phyloP scores from a whole-genome alignment of 2,113 vertebrate genomes.

The Panthera leo region DNA sequence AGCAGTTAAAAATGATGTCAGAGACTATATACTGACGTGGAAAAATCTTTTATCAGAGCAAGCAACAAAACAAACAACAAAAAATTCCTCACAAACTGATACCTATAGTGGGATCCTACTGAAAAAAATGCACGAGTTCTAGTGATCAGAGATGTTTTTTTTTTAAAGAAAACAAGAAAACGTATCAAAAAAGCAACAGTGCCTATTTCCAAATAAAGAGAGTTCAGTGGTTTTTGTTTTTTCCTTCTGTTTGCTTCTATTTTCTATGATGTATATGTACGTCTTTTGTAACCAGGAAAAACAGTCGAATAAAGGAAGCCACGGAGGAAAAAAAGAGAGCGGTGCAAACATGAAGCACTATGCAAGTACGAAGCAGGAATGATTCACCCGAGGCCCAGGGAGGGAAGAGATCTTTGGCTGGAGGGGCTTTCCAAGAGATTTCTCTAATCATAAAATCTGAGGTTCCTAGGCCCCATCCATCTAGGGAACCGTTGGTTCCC shows the following conservation, averaged over 20 bases:
- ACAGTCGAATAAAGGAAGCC: neutral
- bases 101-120: neutral
- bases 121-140: neutral
- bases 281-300: neutral
- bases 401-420: neutral
- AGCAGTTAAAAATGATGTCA: neutral
- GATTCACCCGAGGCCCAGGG: neutral
- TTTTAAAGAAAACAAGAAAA: neutral
- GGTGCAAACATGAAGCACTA: neutral
- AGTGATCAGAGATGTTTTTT: neutral
- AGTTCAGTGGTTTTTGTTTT: neutral
- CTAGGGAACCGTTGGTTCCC: neutral
- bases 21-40: neutral
- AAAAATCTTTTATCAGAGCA: neutral
- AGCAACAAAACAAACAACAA: neutral
- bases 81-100: neutral
- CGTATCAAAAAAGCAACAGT: neutral
- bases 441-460: neutral
- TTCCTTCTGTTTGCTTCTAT: neutral
- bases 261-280: neutral
- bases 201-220: neutral
- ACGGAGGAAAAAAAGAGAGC: neutral
- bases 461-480: neutral
- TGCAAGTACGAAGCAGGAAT: neutral
- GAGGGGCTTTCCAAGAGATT: neutral